Conservation (phyloP, 2,113 vertebrate species). For the Syngnathus typhle region DNA sequence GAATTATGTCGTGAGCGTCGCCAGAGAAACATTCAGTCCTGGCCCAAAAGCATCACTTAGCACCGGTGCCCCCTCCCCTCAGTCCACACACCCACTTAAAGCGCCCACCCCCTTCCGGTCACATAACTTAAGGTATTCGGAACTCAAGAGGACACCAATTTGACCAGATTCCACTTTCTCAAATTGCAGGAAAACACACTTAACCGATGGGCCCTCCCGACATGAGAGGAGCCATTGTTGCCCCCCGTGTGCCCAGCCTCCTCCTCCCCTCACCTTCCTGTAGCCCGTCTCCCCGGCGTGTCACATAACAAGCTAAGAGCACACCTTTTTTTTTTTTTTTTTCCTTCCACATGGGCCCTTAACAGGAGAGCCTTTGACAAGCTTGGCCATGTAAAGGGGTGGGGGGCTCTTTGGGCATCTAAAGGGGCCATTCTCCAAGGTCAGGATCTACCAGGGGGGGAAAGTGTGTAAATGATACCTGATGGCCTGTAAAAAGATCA, state of each 20-base stretch:
- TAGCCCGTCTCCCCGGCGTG: conserved; percentile 52
- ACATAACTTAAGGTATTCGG: conserved; percentile 49
- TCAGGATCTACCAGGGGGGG: conserved; percentile 43
- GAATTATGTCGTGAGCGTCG: not conserved
- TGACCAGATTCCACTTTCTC: conserved; percentile 67
- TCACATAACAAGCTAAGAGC: conserved; percentile 55
- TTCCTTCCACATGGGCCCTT: conserved; percentile 34
- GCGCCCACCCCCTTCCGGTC: not conserved
- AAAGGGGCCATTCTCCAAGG: conserved; percentile 40
- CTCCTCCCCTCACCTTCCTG: conserved; percentile 42
- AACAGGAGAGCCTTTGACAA: conserved; percentile 56
- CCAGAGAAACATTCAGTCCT: conserved; percentile 77
- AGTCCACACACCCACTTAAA: conserved; percentile 16
- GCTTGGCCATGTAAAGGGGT: not conserved
- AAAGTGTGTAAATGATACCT: conserved; percentile 55
- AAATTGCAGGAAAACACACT: conserved; percentile 68
- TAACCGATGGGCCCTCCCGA: conserved; percentile 59
- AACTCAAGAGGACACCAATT: conserved; percentile 56
- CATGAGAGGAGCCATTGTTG: conserved; percentile 59
- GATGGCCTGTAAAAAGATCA: conserved; percentile 53
- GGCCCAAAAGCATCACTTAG: conserved; percentile 75
- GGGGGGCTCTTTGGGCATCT: conserved; percentile 38
- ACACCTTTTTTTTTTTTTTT: conserved; percentile 32
- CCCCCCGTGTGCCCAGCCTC: conserved; percentile 30
- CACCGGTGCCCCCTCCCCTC: conserved; percentile 6